Evolutionary conservation across 2,888 invertebrate genomes (phyloP).

Genomic region (Pachliopta kotzebuea): DNA sequence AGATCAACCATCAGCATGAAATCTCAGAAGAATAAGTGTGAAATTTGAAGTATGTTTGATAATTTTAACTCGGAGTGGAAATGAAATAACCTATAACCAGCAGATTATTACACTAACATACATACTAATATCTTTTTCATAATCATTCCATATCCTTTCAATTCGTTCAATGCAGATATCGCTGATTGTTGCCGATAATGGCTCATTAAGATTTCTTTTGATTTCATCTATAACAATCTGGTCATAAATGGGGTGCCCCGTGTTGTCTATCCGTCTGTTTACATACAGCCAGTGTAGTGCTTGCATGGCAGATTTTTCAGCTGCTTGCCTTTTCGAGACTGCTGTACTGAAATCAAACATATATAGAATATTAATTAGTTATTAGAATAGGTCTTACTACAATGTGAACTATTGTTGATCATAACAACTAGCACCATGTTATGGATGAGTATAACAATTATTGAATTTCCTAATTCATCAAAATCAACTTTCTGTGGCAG

Average conservation of each 20-base stretch:
- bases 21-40: too few relatives aligned
- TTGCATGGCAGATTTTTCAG: constrained; percentile 73
- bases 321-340: constrained; percentile 76
- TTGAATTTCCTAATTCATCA: too few relatives aligned
- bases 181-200: constrained; percentile 52
- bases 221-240: constrained; percentile 55
- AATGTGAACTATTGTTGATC: too few relatives aligned
- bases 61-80: too few relatives aligned
- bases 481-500: too few relatives aligned
- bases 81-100: too few relatives aligned
- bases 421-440: too few relatives aligned
- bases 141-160: constrained; percentile 63
- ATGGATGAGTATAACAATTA: too few relatives aligned
- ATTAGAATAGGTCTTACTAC: too few relatives aligned
- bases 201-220: constrained; percentile 48
- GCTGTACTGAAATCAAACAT: constrained; percentile 51
- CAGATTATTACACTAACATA: constrained; percentile 28
- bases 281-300: constrained; percentile 78
- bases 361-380: too few relatives aligned
- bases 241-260: constrained; percentile 75
- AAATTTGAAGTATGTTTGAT: too few relatives aligned
- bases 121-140: constrained; percentile 69
- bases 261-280: constrained; percentile 65
- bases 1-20: too few relatives aligned
- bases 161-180: constrained; percentile 58